Base-by-base conservation (phyloP, 2,113 vertebrate genomes). In the Percopsis transmontana region DNA sequence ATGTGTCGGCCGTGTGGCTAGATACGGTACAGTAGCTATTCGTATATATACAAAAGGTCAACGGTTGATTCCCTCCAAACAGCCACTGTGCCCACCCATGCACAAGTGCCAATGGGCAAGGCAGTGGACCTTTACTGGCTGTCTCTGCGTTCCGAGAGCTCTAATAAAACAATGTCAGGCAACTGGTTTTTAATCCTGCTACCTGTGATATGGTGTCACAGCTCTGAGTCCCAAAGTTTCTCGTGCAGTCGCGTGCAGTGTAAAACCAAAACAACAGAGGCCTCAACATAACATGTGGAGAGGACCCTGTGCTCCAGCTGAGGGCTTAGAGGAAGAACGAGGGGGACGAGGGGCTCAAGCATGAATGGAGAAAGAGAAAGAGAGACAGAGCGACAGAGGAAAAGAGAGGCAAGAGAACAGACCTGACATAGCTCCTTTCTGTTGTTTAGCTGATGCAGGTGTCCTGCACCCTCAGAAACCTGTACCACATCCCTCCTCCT, bases 361-460 rank as follows among this genome's bases (percentile, higher is more conserved):
- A 24, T 24, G 23, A 10, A 40, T 39, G 12, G 14, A 12, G 58
- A 15, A 19, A 20, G 48, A 12, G 18, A 54, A 38, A 24, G 14
- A 27, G 27, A 2, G 33, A 9, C 47, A 20, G 40, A 16, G 15
- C 2, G 60, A 5, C 20, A 61, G 40, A 2, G 54, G n/a, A 18
- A 50, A 55, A 48, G 70, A 52, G 48, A 15, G 23, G 56, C 33
- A 60, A 40, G 21, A 63, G 40, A 20, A 15, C 23, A 56, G 64
- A 83, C 69, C 68, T 21, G 59, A 67, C 61, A 52, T 73, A 39
- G 77, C 53, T 52, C 71, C 23, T 47, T 65, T 65, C 73, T 80
- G 67, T 80, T 82, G 65, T 58, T 60, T 41, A 42, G 42, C 55
- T 70, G 56, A 77, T 76, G 82, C 58, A 62, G 58, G 56, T 39